phyloP scores from a whole-genome alignment of 2,113 vertebrate species.

The Spizaetus ornatus region DNA sequence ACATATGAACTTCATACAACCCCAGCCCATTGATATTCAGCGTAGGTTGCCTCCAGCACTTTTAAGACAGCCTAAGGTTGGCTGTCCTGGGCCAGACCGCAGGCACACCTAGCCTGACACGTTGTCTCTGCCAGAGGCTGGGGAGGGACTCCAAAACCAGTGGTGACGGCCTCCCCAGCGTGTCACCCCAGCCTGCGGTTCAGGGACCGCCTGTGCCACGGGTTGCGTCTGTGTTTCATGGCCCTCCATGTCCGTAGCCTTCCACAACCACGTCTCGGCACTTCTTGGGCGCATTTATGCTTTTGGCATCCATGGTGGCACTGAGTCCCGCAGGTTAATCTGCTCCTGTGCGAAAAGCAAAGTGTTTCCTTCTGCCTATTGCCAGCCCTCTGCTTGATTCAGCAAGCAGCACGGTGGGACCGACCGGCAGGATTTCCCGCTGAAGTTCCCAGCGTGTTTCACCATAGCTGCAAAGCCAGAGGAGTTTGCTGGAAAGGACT shows the following conservation, averaged over 20 bases:
- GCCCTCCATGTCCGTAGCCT: not conserved
- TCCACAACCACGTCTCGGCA: not conserved
- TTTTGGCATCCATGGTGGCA: not conserved
- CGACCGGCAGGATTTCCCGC: not conserved
- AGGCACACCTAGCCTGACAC: not conserved
- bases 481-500: not conserved
- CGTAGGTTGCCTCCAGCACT: not conserved
- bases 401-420: not conserved
- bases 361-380: not conserved
- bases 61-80: not conserved
- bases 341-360: not conserved
- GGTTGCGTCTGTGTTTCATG: not conserved
- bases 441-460: not conserved
- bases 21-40: not conserved
- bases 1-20: constrained; percentile 16
- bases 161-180: not conserved
- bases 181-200: not conserved
- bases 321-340: not conserved
- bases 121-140: not conserved
- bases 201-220: not conserved
- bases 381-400: not conserved
- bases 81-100: not conserved
- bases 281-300: accelerated
- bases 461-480: not conserved
- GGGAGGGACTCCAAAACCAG: too few relatives aligned